A percentile compares a stretch with the other conserved stretches of the same genome.
Evolutionary conservation across 2,113 vertebrate species (phyloP).

Genomic region (Phalacrocorax carbo): DNA sequence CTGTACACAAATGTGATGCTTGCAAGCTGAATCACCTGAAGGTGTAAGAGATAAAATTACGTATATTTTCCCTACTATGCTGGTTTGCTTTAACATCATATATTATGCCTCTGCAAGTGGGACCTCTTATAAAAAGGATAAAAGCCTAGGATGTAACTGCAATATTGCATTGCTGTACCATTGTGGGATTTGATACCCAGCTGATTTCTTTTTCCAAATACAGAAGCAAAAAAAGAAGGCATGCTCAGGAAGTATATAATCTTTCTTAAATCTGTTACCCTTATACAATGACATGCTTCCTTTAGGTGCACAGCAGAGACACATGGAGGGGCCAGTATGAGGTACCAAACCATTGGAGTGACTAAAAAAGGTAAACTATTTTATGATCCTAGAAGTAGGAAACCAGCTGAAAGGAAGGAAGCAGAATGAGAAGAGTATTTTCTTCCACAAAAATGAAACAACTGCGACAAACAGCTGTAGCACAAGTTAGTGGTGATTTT

Average conservation of each 20-base stretch:
- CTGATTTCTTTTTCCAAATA: neutral
- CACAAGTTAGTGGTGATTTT: neutral
- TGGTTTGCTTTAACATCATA: neutral
- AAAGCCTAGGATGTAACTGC: neutral
- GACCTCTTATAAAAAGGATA: neutral
- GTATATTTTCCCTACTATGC: neutral
- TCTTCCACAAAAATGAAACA: neutral
- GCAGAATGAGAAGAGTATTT: neutral
- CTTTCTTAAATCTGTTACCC: neutral
- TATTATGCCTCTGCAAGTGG: neutral
- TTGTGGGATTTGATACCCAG: neutral
- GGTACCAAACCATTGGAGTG: neutral
- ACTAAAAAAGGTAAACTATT: neutral
- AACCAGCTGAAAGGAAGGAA: slow-evolving; percentile 15
- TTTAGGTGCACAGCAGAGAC: neutral
- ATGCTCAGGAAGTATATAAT: neutral
- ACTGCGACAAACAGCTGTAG: neutral
- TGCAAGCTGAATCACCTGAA: neutral
- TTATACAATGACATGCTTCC: neutral
- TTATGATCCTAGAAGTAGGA: neutral
- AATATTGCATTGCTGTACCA: neutral
- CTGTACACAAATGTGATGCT: neutral
- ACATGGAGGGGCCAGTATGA: neutral
- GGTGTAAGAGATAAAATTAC: neutral
- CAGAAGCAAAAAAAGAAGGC: neutral